Evolutionary conservation across 2,113 vertebrate genomes (phyloP).

Genomic region (Pontoporia blainvillei): DNA sequence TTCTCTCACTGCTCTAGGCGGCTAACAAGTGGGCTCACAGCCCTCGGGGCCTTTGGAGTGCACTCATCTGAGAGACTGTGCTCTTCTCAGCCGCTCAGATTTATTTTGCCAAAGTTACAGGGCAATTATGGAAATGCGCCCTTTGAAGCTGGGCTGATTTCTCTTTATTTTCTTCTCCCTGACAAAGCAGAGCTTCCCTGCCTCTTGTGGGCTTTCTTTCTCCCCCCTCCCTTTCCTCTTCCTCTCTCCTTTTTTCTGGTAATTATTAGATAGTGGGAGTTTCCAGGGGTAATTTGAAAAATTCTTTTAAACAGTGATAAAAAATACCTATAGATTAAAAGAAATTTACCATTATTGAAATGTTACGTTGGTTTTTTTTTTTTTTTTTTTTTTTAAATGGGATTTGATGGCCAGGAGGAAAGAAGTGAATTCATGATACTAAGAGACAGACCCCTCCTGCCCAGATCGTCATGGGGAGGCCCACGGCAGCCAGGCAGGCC

Average conservation of each 20-base stretch:
- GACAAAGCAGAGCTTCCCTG: constrained; percentile 83
- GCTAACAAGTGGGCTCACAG: constrained; percentile 91
- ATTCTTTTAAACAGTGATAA: constrained; percentile 52
- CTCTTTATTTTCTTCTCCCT: constrained; percentile 86
- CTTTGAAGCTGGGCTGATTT: constrained; percentile 92
- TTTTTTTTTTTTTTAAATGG: neutral
- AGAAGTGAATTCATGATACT: constrained; percentile 36
- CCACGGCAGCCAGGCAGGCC: neutral
- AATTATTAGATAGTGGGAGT: constrained; percentile 43
- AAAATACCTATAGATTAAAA: constrained; percentile 65
- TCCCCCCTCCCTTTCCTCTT: neutral
- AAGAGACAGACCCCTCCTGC: neutral
- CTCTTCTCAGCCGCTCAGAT: constrained; percentile 92
- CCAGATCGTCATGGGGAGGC: rapidly evolving
- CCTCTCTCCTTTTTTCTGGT: neutral
- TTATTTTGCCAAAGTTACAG: constrained; percentile 96
- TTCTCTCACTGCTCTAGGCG: constrained; percentile 88
- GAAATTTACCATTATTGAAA: neutral
- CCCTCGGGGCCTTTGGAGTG: constrained; percentile 89
- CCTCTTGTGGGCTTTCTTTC: constrained; percentile 26
- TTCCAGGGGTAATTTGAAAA: constrained; percentile 66
- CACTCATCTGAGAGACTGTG: constrained; percentile 94
- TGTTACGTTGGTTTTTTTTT: neutral
- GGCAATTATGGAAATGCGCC: constrained; percentile 98
- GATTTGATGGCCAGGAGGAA: constrained; percentile 46